Evolutionary conservation across 2,113 vertebrate species (phyloP).

Genomic region (Crotalus horridus): DNA sequence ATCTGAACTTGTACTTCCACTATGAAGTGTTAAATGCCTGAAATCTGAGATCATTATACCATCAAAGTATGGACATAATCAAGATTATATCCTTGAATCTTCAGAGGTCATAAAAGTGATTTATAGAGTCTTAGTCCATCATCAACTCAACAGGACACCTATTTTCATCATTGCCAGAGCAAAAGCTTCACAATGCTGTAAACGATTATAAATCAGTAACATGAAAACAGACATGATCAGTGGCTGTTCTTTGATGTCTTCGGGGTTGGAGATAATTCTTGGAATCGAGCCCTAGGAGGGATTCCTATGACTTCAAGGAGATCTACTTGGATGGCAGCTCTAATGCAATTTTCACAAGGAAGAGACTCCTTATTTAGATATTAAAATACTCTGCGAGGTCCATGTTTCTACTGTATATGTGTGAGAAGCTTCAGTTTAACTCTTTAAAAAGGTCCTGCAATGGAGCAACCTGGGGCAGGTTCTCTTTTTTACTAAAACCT

Average conservation of each 20-base stretch:
- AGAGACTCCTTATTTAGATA: neutral
- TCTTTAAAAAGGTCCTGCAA: neutral
- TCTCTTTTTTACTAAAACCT: neutral
- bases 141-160: neutral
- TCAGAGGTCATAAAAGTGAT: neutral
- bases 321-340: neutral
- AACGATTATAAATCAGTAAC: neutral
- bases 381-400: neutral
- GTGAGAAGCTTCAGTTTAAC: neutral
- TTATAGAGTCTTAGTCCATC: neutral
- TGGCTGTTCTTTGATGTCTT: neutral
- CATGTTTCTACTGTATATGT: neutral
- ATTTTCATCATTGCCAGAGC: neutral
- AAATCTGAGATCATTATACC: neutral
- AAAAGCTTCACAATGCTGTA: neutral
- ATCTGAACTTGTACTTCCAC: neutral
- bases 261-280: neutral
- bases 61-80: neutral
- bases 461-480: neutral
- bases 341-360: neutral
- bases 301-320: neutral
- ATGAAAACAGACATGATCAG: neutral
- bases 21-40: neutral
- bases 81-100: neutral
- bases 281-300: neutral